Base-by-base conservation (phyloP, 2,797 vertebrate species). In the Trachurus trachurus region DNA sequence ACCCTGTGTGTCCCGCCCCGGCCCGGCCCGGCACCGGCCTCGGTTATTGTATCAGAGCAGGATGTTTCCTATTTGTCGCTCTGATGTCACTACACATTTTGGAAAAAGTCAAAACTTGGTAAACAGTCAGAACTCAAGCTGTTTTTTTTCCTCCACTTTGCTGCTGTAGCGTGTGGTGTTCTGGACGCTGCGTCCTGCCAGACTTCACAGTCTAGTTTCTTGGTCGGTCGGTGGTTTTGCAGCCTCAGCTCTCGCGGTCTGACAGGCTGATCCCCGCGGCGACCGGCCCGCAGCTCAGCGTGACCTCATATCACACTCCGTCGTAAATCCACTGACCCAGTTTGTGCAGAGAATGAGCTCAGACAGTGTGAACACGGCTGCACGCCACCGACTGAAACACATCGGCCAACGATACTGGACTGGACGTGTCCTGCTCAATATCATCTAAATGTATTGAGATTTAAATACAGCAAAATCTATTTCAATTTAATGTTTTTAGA, bases 291-390 rank as follows among this genome's bases (percentile, higher is more conserved):
- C 76, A 76, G 82, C 57, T 71, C 71, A 21, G 74, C 47, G 66
- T 26, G 40, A 83, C 80, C 71, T 87, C 71, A 69, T 26, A 26
- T 26, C 26, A 3, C 69, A 45, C 61, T n/a, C 68, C 67, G 5
- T 71, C 40, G 16, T 89, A 84, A 87, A 89, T 81, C 68, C 34
- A 59, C 63, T 64, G 78, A 82, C 70, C 71, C 59, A 52, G 37
- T 85, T 68, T 57, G 74, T 60, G 29, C 61, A 26, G 54, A 70
- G 52, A 78, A 63, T 19, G 53, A 69, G 66, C 52, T 87, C 66
- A 53, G 22, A 15, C 49, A 22, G 57, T 42, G 37, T 52, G 39
- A 37, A 70, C 57, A 44, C 56, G 67, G 79, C 82, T 60, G 76
- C 79, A 77, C 50, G 65, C 72, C 59, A 74, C 19, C 10, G 31